These are phyloP conservation scores for Cavia aperea DNA, from an alignment of 2,113 vertebrate species.

Conservation along the genomic window DNA sequence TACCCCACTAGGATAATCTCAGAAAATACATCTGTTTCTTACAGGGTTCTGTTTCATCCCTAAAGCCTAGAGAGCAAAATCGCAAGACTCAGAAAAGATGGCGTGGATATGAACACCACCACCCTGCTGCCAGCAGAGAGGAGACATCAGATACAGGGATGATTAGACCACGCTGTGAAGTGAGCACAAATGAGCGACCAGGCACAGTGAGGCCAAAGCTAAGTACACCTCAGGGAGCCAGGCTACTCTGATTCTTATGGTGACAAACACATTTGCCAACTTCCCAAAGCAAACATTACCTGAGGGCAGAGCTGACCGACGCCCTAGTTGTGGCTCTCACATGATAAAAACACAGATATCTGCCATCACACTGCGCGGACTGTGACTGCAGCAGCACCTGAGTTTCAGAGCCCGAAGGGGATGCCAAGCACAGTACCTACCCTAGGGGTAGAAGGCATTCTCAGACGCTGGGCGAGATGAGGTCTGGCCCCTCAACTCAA, in stretches of 20 bases:
- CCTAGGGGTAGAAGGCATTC: neutral
- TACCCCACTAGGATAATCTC: neutral
- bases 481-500: neutral
- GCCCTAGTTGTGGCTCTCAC: neutral
- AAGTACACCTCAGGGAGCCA: neutral
- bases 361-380: neutral
- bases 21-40: neutral
- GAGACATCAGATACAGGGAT: neutral
- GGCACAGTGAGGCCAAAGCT: neutral
- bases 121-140: neutral
- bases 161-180: fast-evolving
- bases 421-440: fast-evolving
- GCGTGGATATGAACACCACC: neutral
- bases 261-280: neutral
- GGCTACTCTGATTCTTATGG: neutral
- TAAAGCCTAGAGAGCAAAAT: neutral
- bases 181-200: neutral
- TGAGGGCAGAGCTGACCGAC: neutral
- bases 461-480: neutral
- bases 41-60: neutral
- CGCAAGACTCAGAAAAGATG: neutral
- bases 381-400: neutral
- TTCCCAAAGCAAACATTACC: neutral
- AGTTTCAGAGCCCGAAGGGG: neutral
- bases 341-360: neutral